phyloP scores from a whole-genome alignment of 2,113 vertebrate genomes.

The Larimichthys crocea region DNA sequence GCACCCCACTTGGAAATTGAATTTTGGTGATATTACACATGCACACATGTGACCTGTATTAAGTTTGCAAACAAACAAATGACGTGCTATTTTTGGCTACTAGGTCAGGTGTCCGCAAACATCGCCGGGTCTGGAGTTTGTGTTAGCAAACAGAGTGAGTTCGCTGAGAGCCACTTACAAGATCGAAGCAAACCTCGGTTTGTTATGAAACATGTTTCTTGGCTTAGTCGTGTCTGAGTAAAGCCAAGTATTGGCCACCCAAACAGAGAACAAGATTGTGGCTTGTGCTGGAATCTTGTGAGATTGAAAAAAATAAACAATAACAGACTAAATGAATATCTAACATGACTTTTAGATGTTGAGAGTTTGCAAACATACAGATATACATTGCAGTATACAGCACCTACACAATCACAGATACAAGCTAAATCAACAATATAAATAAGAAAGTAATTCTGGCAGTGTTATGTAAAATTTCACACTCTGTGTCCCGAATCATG shows the following conservation, averaged over 20 bases:
- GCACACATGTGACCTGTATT: slow-evolving; percentile 49
- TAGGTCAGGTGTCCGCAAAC: slow-evolving; percentile 49
- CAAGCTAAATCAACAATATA: background rate
- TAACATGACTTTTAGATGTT: background rate
- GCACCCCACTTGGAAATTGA: slow-evolving; percentile 43
- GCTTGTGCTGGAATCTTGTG: slow-evolving; percentile 1
- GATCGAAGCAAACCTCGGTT: slow-evolving; percentile 18
- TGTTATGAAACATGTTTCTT: slow-evolving; percentile 41
- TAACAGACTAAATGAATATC: background rate
- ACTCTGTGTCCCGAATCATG: background rate
- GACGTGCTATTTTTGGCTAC: slow-evolving; percentile 45
- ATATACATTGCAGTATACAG: background rate
- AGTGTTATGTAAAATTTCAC: slow-evolving; percentile 28
- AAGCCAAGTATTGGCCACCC: slow-evolving; percentile 41
- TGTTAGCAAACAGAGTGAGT: slow-evolving; percentile 29
- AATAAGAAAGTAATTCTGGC: slow-evolving; percentile 20
- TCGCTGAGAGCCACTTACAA: slow-evolving; percentile 18
- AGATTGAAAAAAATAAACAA: slow-evolving; percentile 23
- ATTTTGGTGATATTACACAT: slow-evolving; percentile 55
- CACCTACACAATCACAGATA: background rate
- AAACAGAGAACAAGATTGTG: slow-evolving; percentile 34
- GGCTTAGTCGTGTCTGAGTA: slow-evolving; percentile 32
- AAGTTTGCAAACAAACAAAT: slow-evolving; percentile 64
- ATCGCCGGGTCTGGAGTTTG: slow-evolving; percentile 27
- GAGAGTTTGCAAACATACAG: background rate